These are phyloP conservation scores for Euzetes globulus DNA, from an alignment of 2,888 invertebrate species.

Conservation along the genomic window DNA sequence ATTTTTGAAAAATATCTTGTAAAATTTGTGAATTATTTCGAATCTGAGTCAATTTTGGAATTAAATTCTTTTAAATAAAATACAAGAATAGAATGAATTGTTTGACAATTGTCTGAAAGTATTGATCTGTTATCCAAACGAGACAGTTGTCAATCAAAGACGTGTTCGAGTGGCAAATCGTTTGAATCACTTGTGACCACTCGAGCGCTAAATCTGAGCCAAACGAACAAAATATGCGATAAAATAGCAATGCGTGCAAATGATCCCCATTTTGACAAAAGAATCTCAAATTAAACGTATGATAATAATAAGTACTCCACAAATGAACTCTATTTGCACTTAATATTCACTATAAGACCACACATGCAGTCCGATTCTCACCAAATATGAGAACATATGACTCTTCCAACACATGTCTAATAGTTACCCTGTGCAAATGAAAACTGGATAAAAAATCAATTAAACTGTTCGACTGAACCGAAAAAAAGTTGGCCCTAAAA, in stretches of 20 bases:
- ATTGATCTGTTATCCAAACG: neutral
- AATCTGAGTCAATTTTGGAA: too few relatives aligned
- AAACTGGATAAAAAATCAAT: constrained; percentile 11
- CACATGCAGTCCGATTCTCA: constrained; percentile 11
- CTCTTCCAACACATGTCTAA: neutral
- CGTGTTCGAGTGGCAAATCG: constrained; percentile 23
- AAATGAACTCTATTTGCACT: neutral
- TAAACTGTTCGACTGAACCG: neutral
- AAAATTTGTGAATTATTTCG: too few relatives aligned
- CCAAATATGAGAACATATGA: constrained; percentile 8
- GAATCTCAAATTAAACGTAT: constrained; percentile 9
- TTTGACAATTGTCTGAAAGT: neutral
- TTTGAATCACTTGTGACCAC: constrained; percentile 16
- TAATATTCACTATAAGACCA: constrained; percentile 8
- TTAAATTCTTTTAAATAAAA: too few relatives aligned
- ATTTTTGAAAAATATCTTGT: too few relatives aligned
- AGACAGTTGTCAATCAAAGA: constrained; percentile 2
- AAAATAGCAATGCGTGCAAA: constrained; percentile 26
- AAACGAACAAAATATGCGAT: constrained; percentile 3
- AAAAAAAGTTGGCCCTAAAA: constrained; percentile 2
- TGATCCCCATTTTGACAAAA: constrained; percentile 7
- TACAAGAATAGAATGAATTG: too few relatives aligned
- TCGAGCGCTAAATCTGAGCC: constrained; percentile 20
- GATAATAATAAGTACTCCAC: constrained; percentile 19
- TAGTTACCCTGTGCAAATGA: neutral